Percentiles rank a stretch among this genome's conserved stretches.
Evolutionary conservation across 2,797 vertebrate genomes (phyloP).

Genomic region (Pteronotus mesoamericanus): DNA sequence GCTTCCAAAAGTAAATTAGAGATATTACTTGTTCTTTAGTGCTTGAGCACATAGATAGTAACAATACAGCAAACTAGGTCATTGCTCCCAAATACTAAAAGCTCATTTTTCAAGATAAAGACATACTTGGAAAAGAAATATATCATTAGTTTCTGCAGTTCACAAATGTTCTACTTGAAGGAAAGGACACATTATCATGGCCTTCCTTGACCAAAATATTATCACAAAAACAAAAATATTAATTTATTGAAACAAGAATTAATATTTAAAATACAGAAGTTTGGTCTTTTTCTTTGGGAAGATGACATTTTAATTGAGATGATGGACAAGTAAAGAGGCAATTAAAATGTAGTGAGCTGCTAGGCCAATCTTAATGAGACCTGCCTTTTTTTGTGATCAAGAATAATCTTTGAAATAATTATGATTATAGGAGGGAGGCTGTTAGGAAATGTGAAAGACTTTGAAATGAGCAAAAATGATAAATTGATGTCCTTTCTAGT

Average conservation of each 20-base stretch:
- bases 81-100: not conserved
- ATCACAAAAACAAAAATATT: not conserved
- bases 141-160: not conserved
- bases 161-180: not conserved
- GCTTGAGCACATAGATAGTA: not conserved
- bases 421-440: not conserved
- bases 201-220: conserved; percentile 6
- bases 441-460: not conserved
- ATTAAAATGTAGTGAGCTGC: not conserved
- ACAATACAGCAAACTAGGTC: not conserved
- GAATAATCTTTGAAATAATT: conserved; percentile 46
- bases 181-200: not conserved
- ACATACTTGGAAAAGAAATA: not conserved
- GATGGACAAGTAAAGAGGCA: not conserved
- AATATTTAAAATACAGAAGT: conserved; percentile 14
- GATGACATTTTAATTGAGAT: conserved; percentile 25
- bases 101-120: conserved; percentile 32
- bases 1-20: not conserved
- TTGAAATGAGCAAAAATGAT: conserved; percentile 32
- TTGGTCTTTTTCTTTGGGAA: conserved; percentile 7
- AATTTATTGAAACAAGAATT: not conserved
- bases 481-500: not conserved
- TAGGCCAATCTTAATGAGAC: not conserved
- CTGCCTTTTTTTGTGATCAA: conserved; percentile 14
- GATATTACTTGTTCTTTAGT: not conserved